These are phyloP conservation scores for Benthosema pterotum DNA, from an alignment of 2,797 vertebrate species.

Conservation along the genomic window DNA sequence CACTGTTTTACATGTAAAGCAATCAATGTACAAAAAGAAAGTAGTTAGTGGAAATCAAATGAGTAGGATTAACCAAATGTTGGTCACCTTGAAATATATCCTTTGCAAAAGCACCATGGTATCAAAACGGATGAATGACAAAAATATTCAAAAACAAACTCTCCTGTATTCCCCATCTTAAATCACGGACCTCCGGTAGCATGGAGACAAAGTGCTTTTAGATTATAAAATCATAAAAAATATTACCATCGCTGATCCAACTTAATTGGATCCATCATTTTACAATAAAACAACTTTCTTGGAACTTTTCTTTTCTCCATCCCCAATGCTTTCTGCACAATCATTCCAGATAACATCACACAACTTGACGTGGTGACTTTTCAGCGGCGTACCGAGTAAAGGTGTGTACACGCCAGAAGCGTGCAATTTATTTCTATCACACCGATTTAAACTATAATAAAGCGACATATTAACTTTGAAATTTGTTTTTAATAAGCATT, in stretches of 20 bases:
- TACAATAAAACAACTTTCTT: conserved; percentile 43
- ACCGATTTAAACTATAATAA: too few species aligned
- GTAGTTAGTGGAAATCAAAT: conserved; percentile 78
- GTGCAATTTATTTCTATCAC: too few species aligned
- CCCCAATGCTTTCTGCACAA: conserved; percentile 12
- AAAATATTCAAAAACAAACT: conserved; percentile 51
- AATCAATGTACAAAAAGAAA: conserved; percentile 86
- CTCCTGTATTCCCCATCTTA: conserved; percentile 46
- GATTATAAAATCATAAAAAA: conserved; percentile 28
- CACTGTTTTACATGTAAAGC: conserved; percentile 88
- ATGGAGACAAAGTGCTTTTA: conserved; percentile 86
- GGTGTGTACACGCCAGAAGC: too few species aligned
- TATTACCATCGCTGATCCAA: conserved; percentile 30
- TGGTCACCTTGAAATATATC: conserved; percentile 88
- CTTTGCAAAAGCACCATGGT: conserved; percentile 87
- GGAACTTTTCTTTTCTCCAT: conserved; percentile 16
- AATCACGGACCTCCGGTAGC: conserved; percentile 55
- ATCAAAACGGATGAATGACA: conserved; percentile 73
- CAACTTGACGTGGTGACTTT: too few species aligned
- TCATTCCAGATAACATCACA: neutral
- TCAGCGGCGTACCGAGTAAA: too few species aligned
- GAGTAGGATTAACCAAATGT: conserved; percentile 86
- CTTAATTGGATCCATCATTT: conserved; percentile 13
- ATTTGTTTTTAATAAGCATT: too few species aligned
- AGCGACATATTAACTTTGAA: too few species aligned